Evolutionary conservation across 2,113 vertebrate genomes (phyloP).

Genomic region (Archocentrus centrarchus): DNA sequence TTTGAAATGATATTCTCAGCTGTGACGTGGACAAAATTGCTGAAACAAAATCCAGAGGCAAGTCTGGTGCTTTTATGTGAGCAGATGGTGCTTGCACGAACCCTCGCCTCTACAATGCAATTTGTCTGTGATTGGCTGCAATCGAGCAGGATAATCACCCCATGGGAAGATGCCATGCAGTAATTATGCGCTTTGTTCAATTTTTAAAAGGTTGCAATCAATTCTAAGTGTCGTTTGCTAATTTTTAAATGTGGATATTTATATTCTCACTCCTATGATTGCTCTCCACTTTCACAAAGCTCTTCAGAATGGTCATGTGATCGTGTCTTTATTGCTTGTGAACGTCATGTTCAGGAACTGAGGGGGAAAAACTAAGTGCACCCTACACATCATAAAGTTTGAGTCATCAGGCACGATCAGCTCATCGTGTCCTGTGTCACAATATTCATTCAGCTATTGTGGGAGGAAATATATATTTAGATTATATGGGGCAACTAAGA

Average conservation of each 20-base stretch:
- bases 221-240: slow-evolving; percentile 44
- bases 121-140: slow-evolving; percentile 69
- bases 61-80: slow-evolving; percentile 43
- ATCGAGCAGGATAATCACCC: slow-evolving; percentile 58
- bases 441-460: neutral
- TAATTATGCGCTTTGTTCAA: slow-evolving; percentile 59
- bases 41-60: slow-evolving; percentile 16
- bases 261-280: slow-evolving; percentile 21
- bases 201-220: slow-evolving; percentile 70
- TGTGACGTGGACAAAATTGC: slow-evolving; percentile 53
- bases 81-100: slow-evolving; percentile 62
- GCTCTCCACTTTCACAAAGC: neutral
- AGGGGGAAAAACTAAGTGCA: too few relatives aligned
- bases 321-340: slow-evolving; percentile 35
- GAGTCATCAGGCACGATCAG: slow-evolving; percentile 12
- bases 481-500: neutral
- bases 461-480: neutral
- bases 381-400: neutral
- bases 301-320: neutral
- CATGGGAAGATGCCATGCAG: slow-evolving; percentile 31
- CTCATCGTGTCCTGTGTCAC: neutral
- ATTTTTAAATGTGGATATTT: slow-evolving; percentile 54
- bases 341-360: slow-evolving; percentile 15
- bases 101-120: slow-evolving; percentile 57
- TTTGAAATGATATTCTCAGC: slow-evolving; percentile 50